Evolutionary conservation across 2,113 vertebrate species (phyloP).

Genomic region (Myanophis thanlyinensis): DNA sequence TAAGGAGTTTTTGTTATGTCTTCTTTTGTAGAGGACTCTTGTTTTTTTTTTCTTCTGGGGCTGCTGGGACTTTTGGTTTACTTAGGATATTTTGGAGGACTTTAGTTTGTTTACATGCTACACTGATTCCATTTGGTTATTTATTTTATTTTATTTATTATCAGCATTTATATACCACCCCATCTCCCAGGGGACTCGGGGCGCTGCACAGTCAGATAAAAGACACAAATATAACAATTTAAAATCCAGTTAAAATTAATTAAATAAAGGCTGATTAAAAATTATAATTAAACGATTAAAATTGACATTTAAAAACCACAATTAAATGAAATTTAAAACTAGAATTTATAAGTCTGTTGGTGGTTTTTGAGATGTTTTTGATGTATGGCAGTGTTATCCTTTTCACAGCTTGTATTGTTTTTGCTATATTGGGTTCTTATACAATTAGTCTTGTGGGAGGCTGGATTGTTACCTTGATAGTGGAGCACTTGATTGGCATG

Average conservation of each 20-base stretch:
- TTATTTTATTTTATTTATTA: too few relatives aligned
- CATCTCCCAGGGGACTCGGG: too few relatives aligned
- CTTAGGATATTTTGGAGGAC: neutral
- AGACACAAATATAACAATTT: too few relatives aligned
- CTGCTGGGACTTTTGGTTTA: neutral
- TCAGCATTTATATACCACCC: too few relatives aligned
- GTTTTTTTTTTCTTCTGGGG: neutral
- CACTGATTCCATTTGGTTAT: neutral
- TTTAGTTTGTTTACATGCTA: neutral
- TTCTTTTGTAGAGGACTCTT: neutral
- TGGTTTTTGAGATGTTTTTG: neutral
- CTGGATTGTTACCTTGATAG: neutral
- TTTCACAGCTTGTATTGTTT: neutral
- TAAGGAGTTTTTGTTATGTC: neutral
- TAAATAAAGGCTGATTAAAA: too few relatives aligned
- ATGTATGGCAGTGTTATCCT: neutral
- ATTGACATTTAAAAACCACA: too few relatives aligned
- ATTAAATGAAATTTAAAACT: too few relatives aligned
- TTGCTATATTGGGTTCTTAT: neutral
- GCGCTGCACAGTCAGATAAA: too few relatives aligned
- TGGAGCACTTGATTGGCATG: neutral
- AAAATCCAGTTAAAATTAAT: too few relatives aligned
- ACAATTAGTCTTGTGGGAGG: neutral
- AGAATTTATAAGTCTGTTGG: neutral
- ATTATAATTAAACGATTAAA: too few relatives aligned